Base-by-base conservation (phyloP, 1,140 invertebrate genomes). In the Plectrocnemia conspersa region DNA sequence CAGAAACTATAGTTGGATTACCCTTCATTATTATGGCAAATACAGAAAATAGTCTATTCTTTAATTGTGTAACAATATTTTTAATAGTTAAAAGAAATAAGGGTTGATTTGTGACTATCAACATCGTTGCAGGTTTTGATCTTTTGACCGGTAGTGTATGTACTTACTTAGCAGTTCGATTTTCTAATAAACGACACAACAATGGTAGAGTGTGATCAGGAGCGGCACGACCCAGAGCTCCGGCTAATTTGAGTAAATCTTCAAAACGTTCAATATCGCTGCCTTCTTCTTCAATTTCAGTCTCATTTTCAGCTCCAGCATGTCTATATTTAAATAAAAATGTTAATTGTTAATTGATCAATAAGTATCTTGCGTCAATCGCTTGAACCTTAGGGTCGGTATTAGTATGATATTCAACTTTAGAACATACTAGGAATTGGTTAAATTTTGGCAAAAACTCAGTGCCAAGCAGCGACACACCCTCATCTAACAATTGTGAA, bases 231-330 rank as follows among this genome's bases (percentile, higher is more conserved):
- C 76, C 77, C 24, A 78, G 70, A 52, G 61, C 64, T 32, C 75
- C 87, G 47, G 88, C 82, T 23, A 77, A 73, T 68, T 82, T 79
- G 21, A 91, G 67, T 62, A 88, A 83, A 58, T 86, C 81, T 53
- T 79, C 77, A 66, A 80, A 89, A 65, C 79, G 81, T 4, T 78
- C 78, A 53, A 80, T 68, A 66, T 90, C 87, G 65, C 80, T 77
- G 63, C 88, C 84, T 66, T 89, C 86, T 57, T 83, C 82, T 62
- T 85, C 80, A 44, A 83, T 77, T 58, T 86, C 82, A 56, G 82
- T 79, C 10, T 74, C 68, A 19, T 73, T 70, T 54, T 61, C 56
- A 36, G 47, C 56, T 25, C 63, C 61, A 59, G 61, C 49, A 62
- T 62, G 38, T 25, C 56, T 64, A 38, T 19, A 59, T 53, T 40